Evolutionary conservation across 2,113 vertebrate species (phyloP).

Genomic region (Aix galericulata): DNA sequence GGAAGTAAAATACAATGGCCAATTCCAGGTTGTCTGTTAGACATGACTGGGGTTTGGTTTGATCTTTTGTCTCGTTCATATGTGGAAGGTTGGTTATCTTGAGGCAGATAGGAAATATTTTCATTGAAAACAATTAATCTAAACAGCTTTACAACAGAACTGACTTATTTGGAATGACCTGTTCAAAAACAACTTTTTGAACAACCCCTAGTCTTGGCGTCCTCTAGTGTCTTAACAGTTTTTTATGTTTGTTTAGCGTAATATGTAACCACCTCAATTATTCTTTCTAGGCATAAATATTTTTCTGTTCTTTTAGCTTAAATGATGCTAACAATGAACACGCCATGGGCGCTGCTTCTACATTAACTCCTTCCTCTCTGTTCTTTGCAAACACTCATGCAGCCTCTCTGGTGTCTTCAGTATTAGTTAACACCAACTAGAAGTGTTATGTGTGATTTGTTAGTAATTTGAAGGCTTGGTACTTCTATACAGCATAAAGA

Average conservation of each 20-base stretch:
- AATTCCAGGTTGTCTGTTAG: not conserved
- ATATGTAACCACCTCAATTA: not conserved
- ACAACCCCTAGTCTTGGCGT: not conserved
- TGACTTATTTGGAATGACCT: not conserved
- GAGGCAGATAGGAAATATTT: constrained; percentile 30
- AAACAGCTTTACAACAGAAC: not conserved
- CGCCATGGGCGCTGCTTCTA: not conserved
- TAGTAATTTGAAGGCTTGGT: not conserved
- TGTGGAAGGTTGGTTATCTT: not conserved
- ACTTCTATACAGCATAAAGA: not conserved
- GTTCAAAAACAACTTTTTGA: not conserved
- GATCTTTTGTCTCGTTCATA: not conserved
- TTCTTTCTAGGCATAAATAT: not conserved
- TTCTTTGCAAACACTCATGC: not conserved
- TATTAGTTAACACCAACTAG: not conserved
- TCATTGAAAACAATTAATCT: not conserved
- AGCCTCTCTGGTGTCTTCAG: not conserved
- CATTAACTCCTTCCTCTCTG: not conserved
- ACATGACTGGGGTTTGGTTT: not conserved
- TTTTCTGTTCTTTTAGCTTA: not conserved
- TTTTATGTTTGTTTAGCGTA: not conserved
- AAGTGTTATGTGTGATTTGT: not conserved
- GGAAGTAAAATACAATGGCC: constrained; percentile 49
- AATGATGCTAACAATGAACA: not conserved
- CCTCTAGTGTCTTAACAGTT: not conserved